A percentile compares a stretch with the other conserved stretches of the same genome.
These are phyloP conservation scores for Echinops telfairi DNA, from an alignment of 2,113 vertebrate genomes.

Conservation along the genomic window DNA sequence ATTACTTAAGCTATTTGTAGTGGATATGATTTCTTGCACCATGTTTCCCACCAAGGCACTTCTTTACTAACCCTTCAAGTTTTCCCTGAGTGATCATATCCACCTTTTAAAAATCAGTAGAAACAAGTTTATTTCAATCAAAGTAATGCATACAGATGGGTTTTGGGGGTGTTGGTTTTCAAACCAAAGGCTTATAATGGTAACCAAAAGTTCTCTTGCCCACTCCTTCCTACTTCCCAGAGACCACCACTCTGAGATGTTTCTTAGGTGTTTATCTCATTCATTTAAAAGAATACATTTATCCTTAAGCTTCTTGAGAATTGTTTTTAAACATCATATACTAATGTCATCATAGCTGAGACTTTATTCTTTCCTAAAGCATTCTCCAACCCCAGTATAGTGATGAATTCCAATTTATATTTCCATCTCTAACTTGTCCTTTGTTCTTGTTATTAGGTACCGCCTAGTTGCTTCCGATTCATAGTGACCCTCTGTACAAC, in stretches of 20 bases:
- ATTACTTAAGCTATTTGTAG: background rate
- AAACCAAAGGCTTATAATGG: background rate
- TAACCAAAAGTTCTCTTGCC: background rate
- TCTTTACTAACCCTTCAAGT: constrained; percentile 1
- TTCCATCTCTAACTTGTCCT: background rate
- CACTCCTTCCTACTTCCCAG: background rate
- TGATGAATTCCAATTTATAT: background rate
- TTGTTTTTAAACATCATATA: constrained; percentile 25
- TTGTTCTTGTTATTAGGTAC: too few species aligned
- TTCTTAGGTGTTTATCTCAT: constrained; percentile 28
- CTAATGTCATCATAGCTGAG: background rate
- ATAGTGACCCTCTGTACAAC: too few species aligned
- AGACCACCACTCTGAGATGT: constrained; percentile 29
- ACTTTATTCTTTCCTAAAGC: background rate
- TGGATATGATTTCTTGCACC: background rate
- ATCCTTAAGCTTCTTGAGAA: background rate
- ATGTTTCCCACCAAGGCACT: background rate
- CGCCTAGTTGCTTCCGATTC: too few species aligned
- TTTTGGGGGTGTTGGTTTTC: background rate
- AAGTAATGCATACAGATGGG: background rate
- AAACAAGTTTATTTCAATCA: background rate
- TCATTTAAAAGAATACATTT: constrained; percentile 22
- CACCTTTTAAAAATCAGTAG: background rate
- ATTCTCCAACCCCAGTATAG: background rate
- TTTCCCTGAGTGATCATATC: background rate